These are phyloP conservation scores for Orthosia incerta DNA, from an alignment of 2,888 invertebrate species.

Conservation along the genomic window DNA sequence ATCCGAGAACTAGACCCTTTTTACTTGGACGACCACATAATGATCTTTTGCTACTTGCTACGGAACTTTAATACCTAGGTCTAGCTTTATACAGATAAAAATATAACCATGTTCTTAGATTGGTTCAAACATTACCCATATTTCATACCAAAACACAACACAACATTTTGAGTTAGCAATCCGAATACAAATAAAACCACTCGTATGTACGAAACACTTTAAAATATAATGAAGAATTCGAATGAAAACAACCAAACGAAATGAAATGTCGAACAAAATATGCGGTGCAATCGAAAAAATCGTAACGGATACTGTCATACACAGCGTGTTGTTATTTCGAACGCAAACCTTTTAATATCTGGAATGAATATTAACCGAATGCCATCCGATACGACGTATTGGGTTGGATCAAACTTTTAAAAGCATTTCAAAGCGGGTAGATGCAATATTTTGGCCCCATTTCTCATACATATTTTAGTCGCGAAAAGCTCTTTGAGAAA, in stretches of 20 bases:
- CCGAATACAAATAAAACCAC: constrained; percentile 24
- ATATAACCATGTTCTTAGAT: not conserved
- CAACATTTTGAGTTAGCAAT: constrained; percentile 24
- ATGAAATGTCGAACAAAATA: constrained; percentile 58
- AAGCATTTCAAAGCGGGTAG: constrained; percentile 68
- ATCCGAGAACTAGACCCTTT: no score
- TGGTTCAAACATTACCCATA: not conserved
- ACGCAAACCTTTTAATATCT: constrained; percentile 74
- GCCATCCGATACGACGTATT: constrained; percentile 62
- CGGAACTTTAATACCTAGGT: not conserved
- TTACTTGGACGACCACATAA: not conserved
- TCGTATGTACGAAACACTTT: constrained; percentile 28
- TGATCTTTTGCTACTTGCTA: constrained; percentile 23
- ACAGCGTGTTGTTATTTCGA: constrained; percentile 64
- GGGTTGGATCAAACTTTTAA: constrained; percentile 70
- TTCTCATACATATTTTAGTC: constrained; percentile 8
- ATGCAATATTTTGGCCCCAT: constrained; percentile 28
- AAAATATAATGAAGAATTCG: constrained; percentile 46
- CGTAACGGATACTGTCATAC: constrained; percentile 49
- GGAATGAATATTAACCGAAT: constrained; percentile 70
- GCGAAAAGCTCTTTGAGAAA: not conserved
- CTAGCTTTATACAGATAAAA: not conserved
- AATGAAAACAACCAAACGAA: constrained; percentile 47
- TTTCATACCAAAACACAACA: not conserved
- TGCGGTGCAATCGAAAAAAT: constrained; percentile 53